Conservation (phyloP, 1,140 invertebrate species). For the Drosophila hydei region DNA sequence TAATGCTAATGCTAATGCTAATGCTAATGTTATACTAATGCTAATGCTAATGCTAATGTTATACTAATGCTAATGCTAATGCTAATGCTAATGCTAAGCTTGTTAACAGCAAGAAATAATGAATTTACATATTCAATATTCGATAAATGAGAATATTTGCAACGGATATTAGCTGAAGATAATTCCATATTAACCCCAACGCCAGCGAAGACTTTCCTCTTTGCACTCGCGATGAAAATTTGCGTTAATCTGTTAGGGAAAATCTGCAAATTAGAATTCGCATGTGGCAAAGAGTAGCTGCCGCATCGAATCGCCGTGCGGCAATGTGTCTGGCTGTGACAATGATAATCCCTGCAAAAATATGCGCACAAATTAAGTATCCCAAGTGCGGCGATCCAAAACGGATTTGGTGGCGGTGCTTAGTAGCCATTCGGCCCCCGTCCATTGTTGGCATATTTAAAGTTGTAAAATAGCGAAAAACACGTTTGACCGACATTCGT, state of each 20-base stretch:
- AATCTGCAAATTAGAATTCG: slow-evolving; percentile 49
- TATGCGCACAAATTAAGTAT: slow-evolving; percentile 81
- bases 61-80: no score
- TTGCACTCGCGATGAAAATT: slow-evolving; percentile 9
- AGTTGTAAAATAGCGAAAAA: slow-evolving; percentile 82
- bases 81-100: no score
- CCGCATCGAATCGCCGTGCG: slow-evolving; percentile 47
- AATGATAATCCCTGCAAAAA: slow-evolving; percentile 76
- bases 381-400: slow-evolving; percentile 36
- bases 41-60: no score
- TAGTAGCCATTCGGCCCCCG: slow-evolving; percentile 25
- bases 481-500: slow-evolving; percentile 82
- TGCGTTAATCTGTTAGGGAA: slow-evolving; percentile 24
- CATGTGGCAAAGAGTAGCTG: slow-evolving; percentile 30
- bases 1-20: no score
- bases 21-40: no score
- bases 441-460: slow-evolving; percentile 81
- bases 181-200: slow-evolving; percentile 30
- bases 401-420: slow-evolving; percentile 24
- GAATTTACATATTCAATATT: background rate
- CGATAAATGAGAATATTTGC: slow-evolving; percentile 17
- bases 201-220: slow-evolving; percentile 32
- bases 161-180: slow-evolving; percentile 20
- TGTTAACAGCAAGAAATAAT: no score
- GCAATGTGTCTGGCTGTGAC: slow-evolving; percentile 44